Conservation (phyloP, 2,888 invertebrate genomes). For the Chrysolina americana region DNA sequence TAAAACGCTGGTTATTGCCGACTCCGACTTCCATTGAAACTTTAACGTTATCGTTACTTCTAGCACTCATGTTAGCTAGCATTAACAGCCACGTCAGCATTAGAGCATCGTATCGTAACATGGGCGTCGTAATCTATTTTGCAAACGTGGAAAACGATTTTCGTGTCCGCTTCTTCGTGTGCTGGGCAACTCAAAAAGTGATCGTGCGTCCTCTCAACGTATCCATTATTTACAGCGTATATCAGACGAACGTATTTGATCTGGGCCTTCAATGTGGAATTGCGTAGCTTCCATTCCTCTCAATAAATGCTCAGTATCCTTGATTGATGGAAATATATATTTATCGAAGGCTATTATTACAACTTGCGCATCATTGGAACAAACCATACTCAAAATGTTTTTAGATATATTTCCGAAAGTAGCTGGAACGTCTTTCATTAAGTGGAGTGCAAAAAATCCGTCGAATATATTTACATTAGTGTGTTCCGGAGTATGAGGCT, state of each 20-base stretch:
- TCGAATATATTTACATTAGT: constrained; percentile 33
- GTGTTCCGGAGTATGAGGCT: constrained; percentile 10
- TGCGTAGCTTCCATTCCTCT: too few relatives aligned
- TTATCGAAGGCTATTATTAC: constrained; percentile 51
- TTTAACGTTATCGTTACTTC: too few relatives aligned
- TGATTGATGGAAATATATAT: constrained; percentile 43
- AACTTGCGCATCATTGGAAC: constrained; percentile 50
- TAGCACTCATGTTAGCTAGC: too few relatives aligned
- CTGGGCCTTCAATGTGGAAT: neutral
- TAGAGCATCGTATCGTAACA: too few relatives aligned
- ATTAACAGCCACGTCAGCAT: too few relatives aligned
- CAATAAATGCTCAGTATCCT: constrained; percentile 30
- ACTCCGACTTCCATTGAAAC: constrained; percentile 7
- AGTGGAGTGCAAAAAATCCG: constrained; percentile 22
- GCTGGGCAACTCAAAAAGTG: too few relatives aligned
- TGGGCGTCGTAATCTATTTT: too few relatives aligned
- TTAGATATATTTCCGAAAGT: constrained; percentile 52
- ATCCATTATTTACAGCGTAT: constrained; percentile 9
- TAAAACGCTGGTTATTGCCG: constrained; percentile 2
- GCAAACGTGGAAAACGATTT: too few relatives aligned
- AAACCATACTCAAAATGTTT: constrained; percentile 44
- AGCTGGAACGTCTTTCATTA: constrained; percentile 53
- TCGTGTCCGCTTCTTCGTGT: too few relatives aligned
- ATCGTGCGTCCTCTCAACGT: too few relatives aligned
- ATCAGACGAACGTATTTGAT: constrained; percentile 34